Evolutionary conservation across 2,797 vertebrate species (phyloP).

Genomic region (Dendrocincla fuliginosa): DNA sequence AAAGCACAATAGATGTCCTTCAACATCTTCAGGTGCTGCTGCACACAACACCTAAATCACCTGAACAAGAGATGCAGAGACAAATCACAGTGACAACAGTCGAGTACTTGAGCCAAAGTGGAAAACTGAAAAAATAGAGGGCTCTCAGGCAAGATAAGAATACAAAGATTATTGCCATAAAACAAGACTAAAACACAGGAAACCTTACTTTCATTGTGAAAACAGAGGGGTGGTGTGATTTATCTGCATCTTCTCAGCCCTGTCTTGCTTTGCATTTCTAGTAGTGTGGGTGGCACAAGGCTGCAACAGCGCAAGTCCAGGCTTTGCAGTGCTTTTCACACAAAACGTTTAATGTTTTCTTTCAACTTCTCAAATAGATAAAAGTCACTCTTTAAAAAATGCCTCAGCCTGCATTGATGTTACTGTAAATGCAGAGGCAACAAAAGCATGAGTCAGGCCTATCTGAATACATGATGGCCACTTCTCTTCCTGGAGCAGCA

Average conservation of each 20-base stretch:
- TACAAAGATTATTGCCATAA: neutral
- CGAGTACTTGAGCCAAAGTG: neutral
- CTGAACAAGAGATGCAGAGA: neutral
- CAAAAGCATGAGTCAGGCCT: neutral
- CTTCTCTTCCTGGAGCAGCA: neutral
- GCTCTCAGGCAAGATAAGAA: neutral
- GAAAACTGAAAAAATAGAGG: neutral
- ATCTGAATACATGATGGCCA: neutral
- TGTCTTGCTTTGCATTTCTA: neutral
- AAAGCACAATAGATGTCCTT: neutral
- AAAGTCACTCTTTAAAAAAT: neutral
- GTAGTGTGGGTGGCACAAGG: neutral
- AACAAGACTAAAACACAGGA: neutral
- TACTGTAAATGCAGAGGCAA: neutral
- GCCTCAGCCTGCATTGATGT: neutral
- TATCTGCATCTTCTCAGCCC: neutral
- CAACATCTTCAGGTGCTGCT: neutral
- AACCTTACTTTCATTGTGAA: neutral
- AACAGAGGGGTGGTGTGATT: neutral
- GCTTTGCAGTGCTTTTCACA: neutral
- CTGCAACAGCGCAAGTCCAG: neutral
- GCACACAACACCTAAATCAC: neutral
- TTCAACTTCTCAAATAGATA: neutral
- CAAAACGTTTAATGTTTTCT: too few species aligned
- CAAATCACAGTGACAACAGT: neutral